Conservation (phyloP, 64 coral and sea anemone genomes). For the Acropora yongei region DNA sequence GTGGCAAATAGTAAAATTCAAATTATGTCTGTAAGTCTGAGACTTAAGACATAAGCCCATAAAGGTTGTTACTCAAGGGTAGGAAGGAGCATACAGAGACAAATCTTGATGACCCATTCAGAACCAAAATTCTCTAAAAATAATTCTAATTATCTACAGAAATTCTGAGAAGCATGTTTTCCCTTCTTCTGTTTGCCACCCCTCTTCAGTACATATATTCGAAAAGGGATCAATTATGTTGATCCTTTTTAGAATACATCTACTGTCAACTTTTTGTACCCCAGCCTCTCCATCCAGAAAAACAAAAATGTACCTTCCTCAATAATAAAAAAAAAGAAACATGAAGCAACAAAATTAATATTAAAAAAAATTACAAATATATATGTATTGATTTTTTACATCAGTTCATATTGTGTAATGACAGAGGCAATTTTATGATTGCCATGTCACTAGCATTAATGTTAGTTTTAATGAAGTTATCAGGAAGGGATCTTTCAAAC, state of each 20-base stretch:
- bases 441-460: not conserved
- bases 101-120: not conserved
- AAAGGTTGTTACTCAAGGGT: conserved; percentile 4
- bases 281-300: not conserved
- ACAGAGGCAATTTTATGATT: not conserved
- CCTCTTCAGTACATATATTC: not conserved
- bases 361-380: not conserved
- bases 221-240: not conserved
- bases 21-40: not conserved
- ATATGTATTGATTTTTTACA: not conserved
- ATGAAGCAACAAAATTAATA: not conserved
- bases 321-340: not conserved
- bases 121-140: not conserved
- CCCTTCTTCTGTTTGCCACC: not conserved
- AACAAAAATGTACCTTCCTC: not conserved
- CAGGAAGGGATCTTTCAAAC: not conserved
- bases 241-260: not conserved
- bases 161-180: not conserved
- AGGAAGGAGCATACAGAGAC: not conserved
- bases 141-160: not conserved
- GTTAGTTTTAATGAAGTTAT: not conserved
- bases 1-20: not conserved
- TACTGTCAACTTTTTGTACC: not conserved
- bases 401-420: not conserved
- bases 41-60: not conserved